Evolutionary conservation across 2,113 vertebrate species (phyloP), one percentile per base, ranked within the genome.

Genomic region (Salvelinus fontinalis): DNA sequence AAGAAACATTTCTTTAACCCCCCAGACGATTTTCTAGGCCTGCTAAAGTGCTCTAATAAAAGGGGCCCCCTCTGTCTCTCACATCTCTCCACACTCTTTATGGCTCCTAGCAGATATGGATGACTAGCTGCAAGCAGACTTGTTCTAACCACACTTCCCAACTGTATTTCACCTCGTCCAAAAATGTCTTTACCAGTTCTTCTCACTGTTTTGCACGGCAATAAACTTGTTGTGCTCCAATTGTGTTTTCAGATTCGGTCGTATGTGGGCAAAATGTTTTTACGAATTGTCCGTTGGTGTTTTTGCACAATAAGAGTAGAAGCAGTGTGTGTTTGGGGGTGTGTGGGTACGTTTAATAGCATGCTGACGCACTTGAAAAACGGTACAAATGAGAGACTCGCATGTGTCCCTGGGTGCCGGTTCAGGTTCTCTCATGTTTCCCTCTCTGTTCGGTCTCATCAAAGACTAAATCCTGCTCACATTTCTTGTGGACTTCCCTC

Each of bases 41-140:
- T 82, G 77, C 81, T 88, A 74, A 81, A 82, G 77, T 74, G 75
- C 80, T 83, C 29, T 70, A 80, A 79, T 82, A 85, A 85, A 82
- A 77, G 79, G 73, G 78, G 73, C 75, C 73, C 80, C 66, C 80
- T 71, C 77, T 20, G 71, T 78, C 75, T 75, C 67, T 24, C 74
- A 44, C 49, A 71, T 73, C 49, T 24, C 57, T 34, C 39, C 66
- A 83, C 70, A 9, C 68, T 64, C 71, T 81, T 83, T 80, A 83
- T 73, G 73, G 75, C 48, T 54, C 18, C 80, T 75, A 70, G 73
- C 74, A 82, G 83, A 79, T 80, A 83, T 77, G 71, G 81, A 81
- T 79, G 81, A 86, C 75, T 76, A 31, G 75, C 59, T 80, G 75
- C 72, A 76, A 78, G 73, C 68, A 75, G 79, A 75, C 79, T 76